Percentiles rank a stretch among this genome's conserved stretches.
phyloP scores from a whole-genome alignment of 2,797 vertebrate genomes.

The Microcaecilia unicolor region DNA sequence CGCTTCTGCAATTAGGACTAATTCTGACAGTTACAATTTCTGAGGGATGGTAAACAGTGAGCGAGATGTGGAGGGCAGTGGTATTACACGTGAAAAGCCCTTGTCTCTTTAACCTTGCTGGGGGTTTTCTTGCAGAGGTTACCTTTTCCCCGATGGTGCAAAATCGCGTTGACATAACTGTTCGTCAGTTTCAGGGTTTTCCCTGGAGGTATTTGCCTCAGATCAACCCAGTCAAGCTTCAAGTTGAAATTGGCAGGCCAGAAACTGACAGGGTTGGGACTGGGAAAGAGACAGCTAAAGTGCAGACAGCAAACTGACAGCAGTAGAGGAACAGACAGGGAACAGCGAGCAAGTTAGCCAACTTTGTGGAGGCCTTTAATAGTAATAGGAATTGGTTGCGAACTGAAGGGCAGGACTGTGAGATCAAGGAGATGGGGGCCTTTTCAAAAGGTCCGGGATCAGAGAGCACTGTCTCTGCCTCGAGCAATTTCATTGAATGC shows the following conservation, averaged over 20 bases:
- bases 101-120: conserved; percentile 82
- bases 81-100: conserved; percentile 75
- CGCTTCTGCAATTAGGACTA: conserved; percentile 94
- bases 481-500: conserved; percentile 28
- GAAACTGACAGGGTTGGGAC: conserved; percentile 82
- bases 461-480: conserved; percentile 3
- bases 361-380: conserved; percentile 27
- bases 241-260: conserved; percentile 95
- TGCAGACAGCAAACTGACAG: conserved; percentile 70
- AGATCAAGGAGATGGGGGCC: conserved; percentile 3
- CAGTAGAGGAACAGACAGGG: conserved; percentile 47
- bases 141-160: conserved; percentile 94
- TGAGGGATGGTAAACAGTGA: conserved; percentile 76
- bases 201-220: conserved; percentile 91
- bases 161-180: conserved; percentile 97
- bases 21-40: conserved; percentile 84
- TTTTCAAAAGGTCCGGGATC: no score
- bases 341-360: conserved; percentile 29
- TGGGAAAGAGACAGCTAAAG: conserved; percentile 74
- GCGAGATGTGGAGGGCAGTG: conserved; percentile 67
- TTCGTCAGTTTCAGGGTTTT: conserved; percentile 89
- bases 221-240: conserved; percentile 96
- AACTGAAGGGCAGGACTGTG: neutral
- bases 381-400: conserved; percentile 13
- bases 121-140: conserved; percentile 82